phyloP scores from a whole-genome alignment of 1,140 invertebrate species.

The Drosophila cardini region DNA sequence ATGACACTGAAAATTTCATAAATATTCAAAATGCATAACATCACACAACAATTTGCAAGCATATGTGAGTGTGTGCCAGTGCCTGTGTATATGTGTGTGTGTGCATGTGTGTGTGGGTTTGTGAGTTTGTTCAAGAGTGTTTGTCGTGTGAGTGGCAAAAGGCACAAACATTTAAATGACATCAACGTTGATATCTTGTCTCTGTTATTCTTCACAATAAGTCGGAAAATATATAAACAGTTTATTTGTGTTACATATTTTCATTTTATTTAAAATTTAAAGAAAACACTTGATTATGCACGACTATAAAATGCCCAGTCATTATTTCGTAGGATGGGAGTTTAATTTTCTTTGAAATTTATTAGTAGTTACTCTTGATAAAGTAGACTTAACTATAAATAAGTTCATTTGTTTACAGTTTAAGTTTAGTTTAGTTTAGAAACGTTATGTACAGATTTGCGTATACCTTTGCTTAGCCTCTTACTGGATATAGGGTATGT shows the following conservation, averaged over 20 bases:
- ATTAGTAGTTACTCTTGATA: too few relatives aligned
- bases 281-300: too few relatives aligned
- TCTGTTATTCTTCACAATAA: conserved; percentile 18
- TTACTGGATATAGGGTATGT: background rate
- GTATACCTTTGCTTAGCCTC: background rate
- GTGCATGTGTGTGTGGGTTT: conserved; percentile 12
- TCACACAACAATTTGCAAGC: conserved; percentile 5
- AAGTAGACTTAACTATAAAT: too few relatives aligned
- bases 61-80: background rate
- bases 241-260: conserved; percentile 21
- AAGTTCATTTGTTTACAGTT: too few relatives aligned
- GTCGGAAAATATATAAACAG: conserved; percentile 21
- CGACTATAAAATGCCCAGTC: background rate
- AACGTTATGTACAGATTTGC: background rate
- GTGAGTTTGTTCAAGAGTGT: too few relatives aligned
- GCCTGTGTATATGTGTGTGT: background rate
- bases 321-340: too few relatives aligned
- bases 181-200: conserved; percentile 45
- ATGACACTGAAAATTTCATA: conserved; percentile 45
- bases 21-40: conserved; percentile 70
- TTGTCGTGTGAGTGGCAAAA: conserved; percentile 13
- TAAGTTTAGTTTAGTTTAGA: background rate
- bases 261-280: conserved; percentile 28
- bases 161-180: conserved; percentile 38
- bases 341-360: too few relatives aligned